Evolutionary conservation across 1,140 invertebrate genomes (phyloP), one percentile per base, ranked within the genome.

Genomic region (Papilio glaucus): DNA sequence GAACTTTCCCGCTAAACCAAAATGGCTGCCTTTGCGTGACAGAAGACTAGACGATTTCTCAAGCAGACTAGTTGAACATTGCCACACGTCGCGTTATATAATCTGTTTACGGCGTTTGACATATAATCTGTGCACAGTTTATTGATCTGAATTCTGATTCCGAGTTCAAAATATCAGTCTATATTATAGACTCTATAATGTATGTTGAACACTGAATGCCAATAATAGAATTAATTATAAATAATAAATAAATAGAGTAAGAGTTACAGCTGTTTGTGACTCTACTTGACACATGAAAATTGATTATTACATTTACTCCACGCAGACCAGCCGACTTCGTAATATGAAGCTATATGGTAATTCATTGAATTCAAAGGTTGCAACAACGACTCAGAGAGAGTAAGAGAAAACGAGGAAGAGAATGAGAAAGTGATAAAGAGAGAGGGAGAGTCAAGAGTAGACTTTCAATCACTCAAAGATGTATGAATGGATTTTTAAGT

Each of bases 11-110:
- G 15, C 29, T 37, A 37, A 41, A 65, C 42, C 39, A 39, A 60
- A 70, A 74, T 72, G 72, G 72, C 41, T 37, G 61, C 60, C 39
- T 8, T 70, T 18, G 76, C 76, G 70, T 77, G 76, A 57, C 63
- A 41, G 39, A 42, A 15, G 45, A 45, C 26, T 63, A 33, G 24
- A 42, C 62, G 62, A 65, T 77, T 72, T 77, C 63, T 72, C 70
- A 72, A 72, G 71, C 67, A 63, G 26, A 41, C 62, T 39, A 65
- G 62, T 65, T 65, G 29, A 37, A 65, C n/a, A n/a, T 65, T 65
- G 62, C 62, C 62, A 65, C 62, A 65, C 62, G 37, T 33, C 18
- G 62, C 15, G 6, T 65, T 65, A 65, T 65, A 39, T 65, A 65
- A 65, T 65, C 9, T 39, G 15, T 38, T 53, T 21, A 24, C 62